Conservation (phyloP, 2,113 vertebrate species). For the Micronisus gabar region DNA sequence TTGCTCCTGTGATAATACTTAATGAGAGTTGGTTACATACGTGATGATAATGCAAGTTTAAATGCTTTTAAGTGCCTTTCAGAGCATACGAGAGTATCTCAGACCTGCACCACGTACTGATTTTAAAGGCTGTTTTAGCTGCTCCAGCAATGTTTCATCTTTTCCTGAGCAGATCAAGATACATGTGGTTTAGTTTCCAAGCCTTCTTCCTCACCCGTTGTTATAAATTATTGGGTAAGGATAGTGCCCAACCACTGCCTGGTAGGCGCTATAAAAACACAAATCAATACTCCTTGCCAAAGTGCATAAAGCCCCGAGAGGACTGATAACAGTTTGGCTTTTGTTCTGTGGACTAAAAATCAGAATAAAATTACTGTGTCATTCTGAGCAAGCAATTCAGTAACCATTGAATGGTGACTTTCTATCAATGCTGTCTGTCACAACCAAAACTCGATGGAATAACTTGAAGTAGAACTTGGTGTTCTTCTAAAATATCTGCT, state of each 20-base stretch:
- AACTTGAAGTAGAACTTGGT: not conserved
- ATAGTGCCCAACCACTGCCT: not conserved
- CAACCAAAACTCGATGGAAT: not conserved
- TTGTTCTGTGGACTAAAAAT: not conserved
- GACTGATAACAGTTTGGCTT: not conserved
- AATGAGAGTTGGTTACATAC: not conserved
- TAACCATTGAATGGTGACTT: not conserved
- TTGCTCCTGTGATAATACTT: not conserved
- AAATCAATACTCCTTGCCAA: not conserved
- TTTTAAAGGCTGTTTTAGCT: not conserved
- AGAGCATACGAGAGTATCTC: not conserved
- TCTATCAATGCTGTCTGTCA: not conserved
- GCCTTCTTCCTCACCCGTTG: not conserved
- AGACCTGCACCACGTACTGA: not conserved
- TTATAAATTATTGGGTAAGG: constrained; percentile 12
- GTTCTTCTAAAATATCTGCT: not conserved
- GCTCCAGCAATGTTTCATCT: not conserved
- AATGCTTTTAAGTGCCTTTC: not conserved
- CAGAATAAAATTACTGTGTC: constrained; percentile 1
- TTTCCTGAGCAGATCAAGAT: not conserved
- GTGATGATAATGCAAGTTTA: not conserved
- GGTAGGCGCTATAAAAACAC: not conserved
- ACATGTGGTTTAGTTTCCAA: not conserved
- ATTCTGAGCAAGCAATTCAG: constrained; percentile 16
- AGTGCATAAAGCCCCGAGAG: not conserved